Evolutionary conservation across 64 coral and sea anemone species (phyloP).

Genomic region (Montipora capricornis): DNA sequence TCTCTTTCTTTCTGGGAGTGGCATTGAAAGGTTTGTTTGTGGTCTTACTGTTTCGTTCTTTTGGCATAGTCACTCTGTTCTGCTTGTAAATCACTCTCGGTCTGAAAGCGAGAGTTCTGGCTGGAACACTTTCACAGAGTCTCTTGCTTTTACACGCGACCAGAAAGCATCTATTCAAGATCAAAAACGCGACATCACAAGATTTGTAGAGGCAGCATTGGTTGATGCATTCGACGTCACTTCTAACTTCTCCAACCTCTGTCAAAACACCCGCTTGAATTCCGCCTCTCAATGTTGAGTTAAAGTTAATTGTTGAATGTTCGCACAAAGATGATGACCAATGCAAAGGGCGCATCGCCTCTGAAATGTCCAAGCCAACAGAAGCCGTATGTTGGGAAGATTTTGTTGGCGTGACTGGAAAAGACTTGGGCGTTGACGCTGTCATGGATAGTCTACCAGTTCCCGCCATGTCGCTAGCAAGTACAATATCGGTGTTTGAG

Average conservation of each 20-base stretch:
- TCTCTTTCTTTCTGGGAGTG: neutral
- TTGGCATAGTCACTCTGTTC: neutral
- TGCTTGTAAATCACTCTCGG: conserved; percentile 75
- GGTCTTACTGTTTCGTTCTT: neutral
- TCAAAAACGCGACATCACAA: conserved; percentile 76
- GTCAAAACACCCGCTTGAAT: conserved; percentile 76
- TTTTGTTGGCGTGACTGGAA: neutral
- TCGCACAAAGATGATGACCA: conserved; percentile 46
- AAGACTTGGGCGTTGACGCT: neutral
- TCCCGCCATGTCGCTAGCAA: too few relatives aligned
- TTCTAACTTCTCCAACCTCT: conserved; percentile 54
- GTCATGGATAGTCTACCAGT: neutral
- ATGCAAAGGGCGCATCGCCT: conserved; percentile 62
- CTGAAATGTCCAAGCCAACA: conserved; percentile 25
- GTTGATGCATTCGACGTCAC: conserved; percentile 81
- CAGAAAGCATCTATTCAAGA: conserved; percentile 75
- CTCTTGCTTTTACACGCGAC: conserved; percentile 75
- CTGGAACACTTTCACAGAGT: conserved; percentile 73
- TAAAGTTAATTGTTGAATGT: conserved; percentile 57
- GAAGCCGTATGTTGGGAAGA: neutral
- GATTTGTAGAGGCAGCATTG: conserved; percentile 64
- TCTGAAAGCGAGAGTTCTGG: conserved; percentile 65
- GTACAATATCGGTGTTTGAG: neutral
- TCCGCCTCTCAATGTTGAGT: conserved; percentile 83
- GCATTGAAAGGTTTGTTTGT: neutral